Evolutionary conservation across 2,888 invertebrate species (phyloP).

Genomic region (Drosophila rellima): DNA sequence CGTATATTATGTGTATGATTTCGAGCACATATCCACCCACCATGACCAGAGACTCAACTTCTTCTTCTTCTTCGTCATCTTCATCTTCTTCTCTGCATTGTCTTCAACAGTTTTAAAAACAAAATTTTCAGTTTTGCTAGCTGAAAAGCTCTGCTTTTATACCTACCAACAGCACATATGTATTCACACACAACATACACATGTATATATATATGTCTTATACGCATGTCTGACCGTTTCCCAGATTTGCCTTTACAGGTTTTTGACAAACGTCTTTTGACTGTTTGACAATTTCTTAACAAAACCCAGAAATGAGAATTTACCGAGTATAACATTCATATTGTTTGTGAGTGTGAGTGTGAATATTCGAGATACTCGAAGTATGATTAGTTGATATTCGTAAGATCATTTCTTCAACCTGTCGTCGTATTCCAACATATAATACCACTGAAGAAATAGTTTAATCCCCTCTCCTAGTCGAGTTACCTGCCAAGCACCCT

Average conservation of each 20-base stretch:
- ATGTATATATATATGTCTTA: constrained; percentile 6
- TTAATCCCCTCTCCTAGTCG: constrained; percentile 62
- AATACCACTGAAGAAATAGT: constrained; percentile 31
- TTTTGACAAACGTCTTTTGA: constrained; percentile 6
- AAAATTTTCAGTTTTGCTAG: constrained; percentile 63
- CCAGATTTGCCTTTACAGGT: constrained; percentile 16
- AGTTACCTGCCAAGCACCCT: constrained; percentile 53
- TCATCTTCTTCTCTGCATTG: constrained; percentile 55
- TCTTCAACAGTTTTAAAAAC: constrained; percentile 63
- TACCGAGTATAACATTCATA: not conserved
- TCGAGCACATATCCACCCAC: constrained; percentile 49
- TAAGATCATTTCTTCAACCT: constrained; percentile 13
- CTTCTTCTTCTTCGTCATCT: constrained; percentile 14
- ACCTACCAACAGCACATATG: constrained; percentile 16
- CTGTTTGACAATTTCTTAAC: constrained; percentile 2
- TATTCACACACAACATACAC: not conserved
- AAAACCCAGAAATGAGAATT: constrained; percentile 1
- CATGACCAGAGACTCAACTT: constrained; percentile 29
- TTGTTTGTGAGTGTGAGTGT: not conserved
- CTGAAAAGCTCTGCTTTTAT: constrained; percentile 48
- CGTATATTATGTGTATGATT: constrained; percentile 55
- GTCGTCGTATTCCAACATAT: constrained; percentile 4
- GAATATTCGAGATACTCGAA: not conserved
- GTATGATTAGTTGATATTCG: constrained; percentile 10
- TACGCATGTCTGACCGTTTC: constrained; percentile 30